Evolutionary conservation across 2,797 vertebrate species (phyloP), one percentile per base, ranked within the genome.

Genomic region (Erethizon dorsatum): DNA sequence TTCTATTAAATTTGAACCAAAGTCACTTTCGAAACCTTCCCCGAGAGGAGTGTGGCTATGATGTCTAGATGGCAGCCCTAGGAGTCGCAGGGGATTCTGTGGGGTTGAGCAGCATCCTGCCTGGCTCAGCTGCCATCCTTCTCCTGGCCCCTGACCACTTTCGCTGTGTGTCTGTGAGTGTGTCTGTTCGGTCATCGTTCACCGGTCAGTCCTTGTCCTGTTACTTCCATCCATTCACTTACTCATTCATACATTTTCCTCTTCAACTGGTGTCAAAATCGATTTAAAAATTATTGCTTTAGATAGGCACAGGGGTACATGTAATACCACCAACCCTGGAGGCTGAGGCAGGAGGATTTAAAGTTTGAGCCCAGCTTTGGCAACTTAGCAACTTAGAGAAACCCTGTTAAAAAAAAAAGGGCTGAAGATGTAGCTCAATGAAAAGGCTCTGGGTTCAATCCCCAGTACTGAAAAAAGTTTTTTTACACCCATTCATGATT

Each of bases 1-100:
- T 89, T 94, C 85, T 89, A 93, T 86, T 95, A 95, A 93, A 95
- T 26, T 61, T 67, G 82, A 93, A 95, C 91, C 93, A 93, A 95
- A 88, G 61, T 90, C 79, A 8, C 5, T 63, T 73, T 50, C 73
- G 82, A 52, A 83, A 17, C 1, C 47, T 84, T 89, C 24, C 24
- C 24, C 1, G 41, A 82, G 63, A 41, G 33, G 26, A 14, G 14
- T 14, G 22, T 6, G 82, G 47, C 79, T 24, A 4, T 22, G 59
- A 50, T 28, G 47, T 61, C 5, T 45, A 31, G 78, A 33, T 7
- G 31, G 24, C 47, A 41, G 65, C n/a, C 61, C 18, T 14, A 47
- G 28, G 45, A 18, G 41, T 56, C 52, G 0, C 0, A 28, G 20
- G 10, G 86, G 61, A 50, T 8, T 69, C 45, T 26, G 1, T 2